phyloP scores from a whole-genome alignment of 2,797 vertebrate species.

The Smutsia gigantea region DNA sequence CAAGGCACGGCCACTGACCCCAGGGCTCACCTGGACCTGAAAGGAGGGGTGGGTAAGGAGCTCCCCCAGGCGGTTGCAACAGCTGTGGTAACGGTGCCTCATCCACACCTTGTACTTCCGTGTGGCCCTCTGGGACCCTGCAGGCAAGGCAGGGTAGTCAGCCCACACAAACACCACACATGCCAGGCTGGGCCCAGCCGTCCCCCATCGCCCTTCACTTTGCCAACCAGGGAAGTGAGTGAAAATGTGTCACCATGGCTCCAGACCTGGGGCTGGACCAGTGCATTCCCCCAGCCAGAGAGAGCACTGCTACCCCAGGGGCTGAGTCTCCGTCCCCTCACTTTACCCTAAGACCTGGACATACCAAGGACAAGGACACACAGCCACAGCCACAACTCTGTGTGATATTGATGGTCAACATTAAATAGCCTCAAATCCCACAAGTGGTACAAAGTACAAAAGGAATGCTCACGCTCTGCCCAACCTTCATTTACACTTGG shows the following conservation, averaged over 20 bases:
- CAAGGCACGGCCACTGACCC: rapidly evolving
- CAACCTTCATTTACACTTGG: rapidly evolving
- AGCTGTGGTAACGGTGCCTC: constrained; percentile 93
- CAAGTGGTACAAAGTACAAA: rapidly evolving
- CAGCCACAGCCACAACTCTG: rapidly evolving
- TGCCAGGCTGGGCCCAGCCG: not conserved
- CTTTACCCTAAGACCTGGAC: not conserved
- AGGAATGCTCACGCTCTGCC: rapidly evolving
- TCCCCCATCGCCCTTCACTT: not conserved
- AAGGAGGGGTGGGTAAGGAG: constrained; percentile 88
- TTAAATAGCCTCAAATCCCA: rapidly evolving
- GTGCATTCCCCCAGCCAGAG: not conserved
- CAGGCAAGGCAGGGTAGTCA: not conserved
- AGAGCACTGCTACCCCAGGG: too few relatives aligned
- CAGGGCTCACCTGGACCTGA: constrained; percentile 89
- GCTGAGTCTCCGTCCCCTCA: rapidly evolving
- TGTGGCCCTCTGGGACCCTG: constrained; percentile 84
- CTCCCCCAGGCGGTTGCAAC: constrained; percentile 88
- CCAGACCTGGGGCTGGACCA: not conserved
- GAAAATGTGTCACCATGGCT: rapidly evolving
- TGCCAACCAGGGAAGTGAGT: rapidly evolving
- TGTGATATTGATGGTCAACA: rapidly evolving
- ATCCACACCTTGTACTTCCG: constrained; percentile 95
- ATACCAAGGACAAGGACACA: not conserved
- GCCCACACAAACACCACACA: not conserved